Percentiles rank a stretch among this genome's conserved stretches.
Conservation (phyloP, 2,113 vertebrate species). For the Tilapia sparmanii region DNA sequence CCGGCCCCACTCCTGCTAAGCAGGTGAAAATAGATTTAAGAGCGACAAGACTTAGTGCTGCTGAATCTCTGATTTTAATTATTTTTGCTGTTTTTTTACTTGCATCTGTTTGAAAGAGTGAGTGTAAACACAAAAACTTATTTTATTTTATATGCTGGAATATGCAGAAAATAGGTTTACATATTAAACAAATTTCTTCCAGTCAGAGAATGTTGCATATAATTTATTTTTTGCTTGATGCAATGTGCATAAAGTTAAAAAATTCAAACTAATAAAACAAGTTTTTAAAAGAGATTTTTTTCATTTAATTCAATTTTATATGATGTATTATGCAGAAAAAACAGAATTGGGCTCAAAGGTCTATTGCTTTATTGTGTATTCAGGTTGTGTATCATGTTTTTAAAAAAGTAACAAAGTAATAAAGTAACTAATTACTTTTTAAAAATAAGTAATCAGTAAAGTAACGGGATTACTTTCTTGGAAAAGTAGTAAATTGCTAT, state of each 20-base stretch:
- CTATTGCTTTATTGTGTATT: not conserved
- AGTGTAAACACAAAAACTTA: not conserved
- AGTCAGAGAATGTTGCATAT: not conserved
- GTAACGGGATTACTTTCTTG: not conserved
- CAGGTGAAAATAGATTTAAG: not conserved
- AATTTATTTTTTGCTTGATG: not conserved
- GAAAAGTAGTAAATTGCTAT: not conserved
- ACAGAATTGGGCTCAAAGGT: not conserved
- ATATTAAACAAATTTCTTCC: not conserved
- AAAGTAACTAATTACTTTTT: not conserved
- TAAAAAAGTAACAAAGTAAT: not conserved
- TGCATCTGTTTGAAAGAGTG: too few relatives aligned
- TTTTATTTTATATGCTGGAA: not conserved
- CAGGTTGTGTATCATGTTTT: not conserved
- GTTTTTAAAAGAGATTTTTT: not conserved
- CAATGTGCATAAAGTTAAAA: not conserved
- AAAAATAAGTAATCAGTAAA: not conserved
- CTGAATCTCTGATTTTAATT: not conserved
- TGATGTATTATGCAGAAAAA: not conserved
- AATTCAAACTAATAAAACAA: not conserved
- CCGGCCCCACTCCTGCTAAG: not conserved
- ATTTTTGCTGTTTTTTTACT: not conserved
- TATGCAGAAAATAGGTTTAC: not conserved
- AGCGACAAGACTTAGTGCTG: not conserved
- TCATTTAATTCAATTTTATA: not conserved